Evolutionary conservation across 2,888 invertebrate species (phyloP), one percentile per base, ranked within the genome.

Genomic region (Nudaria mundana): DNA sequence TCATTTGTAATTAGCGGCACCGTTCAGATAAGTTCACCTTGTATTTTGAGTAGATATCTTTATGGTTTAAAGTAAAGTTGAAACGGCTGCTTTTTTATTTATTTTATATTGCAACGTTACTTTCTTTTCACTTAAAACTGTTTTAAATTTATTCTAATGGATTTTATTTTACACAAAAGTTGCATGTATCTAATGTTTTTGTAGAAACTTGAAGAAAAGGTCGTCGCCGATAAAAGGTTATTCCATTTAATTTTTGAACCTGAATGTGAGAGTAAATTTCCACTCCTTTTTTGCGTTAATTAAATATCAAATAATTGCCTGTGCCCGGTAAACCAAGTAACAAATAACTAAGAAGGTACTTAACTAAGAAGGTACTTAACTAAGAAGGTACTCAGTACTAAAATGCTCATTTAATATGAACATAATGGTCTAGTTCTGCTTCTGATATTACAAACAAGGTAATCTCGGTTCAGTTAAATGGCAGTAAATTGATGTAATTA

Each of bases 1-100:
- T 76, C 76, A 72, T 70, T 70, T 66, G 77, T 76, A 77, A 79
- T 79, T 76, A 77, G 73, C 66, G 63, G 59, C 63, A 55, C 51
- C 53, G 39, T 46, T 47, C 48, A 61, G 70, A 68, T 67, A 71
- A 66, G 40, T 42, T 46, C 53, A 43, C 50, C 49, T 54, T 52
- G 56, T 56, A 44, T 55, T 63, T 60, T 58, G 50, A 57, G 54
- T 56, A 52, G 50, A 54, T 52, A 52, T 57, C 48, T 54, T 48
- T 62, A 62, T 49, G 48, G 26, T 51, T 37, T 20, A 22, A 14
- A 37, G 45, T 49, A 20, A 42, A 48, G 43, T 43, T 45, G 32
- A 28, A 25, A 39, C 43, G 43, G 44, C 35, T 44, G 36, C 31
- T 38, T 41, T 18, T 24, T 20, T 31, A 18, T n/a, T n/a, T n/a